phyloP scores from a whole-genome alignment of 2,113 vertebrate genomes.

The Alosa alosa region DNA sequence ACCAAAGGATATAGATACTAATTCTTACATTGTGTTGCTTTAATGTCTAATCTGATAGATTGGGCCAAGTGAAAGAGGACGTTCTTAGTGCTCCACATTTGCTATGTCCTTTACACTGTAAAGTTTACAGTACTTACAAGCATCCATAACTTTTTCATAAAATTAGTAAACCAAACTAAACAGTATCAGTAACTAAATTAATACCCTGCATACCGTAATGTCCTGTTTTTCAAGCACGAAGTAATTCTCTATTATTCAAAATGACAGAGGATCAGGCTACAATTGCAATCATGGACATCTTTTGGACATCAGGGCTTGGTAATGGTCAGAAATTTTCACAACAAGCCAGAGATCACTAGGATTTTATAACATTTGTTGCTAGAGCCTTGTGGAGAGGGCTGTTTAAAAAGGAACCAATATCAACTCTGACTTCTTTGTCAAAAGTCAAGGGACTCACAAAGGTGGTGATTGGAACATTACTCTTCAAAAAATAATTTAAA shows the following conservation, averaged over 20 bases:
- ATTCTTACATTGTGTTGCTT: too few species aligned
- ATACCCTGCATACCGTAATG: too few species aligned
- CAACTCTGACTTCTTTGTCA: neutral
- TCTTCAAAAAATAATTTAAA: neutral
- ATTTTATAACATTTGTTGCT: neutral
- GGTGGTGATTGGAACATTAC: neutral
- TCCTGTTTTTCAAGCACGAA: neutral
- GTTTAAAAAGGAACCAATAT: neutral
- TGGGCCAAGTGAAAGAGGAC: too few species aligned
- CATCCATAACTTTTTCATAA: neutral
- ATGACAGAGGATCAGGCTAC: neutral
- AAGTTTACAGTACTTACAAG: too few species aligned
- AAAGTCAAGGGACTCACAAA: neutral
- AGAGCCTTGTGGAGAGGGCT: neutral
- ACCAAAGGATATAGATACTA: too few species aligned
- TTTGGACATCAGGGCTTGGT: neutral
- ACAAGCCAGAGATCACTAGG: neutral
- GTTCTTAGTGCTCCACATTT: too few species aligned
- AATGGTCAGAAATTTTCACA: neutral
- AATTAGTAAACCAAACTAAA: neutral
- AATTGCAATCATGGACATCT: neutral
- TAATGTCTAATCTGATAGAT: too few species aligned
- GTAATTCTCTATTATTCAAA: neutral
- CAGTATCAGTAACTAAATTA: too few species aligned
- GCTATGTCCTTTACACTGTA: too few species aligned